These are phyloP conservation scores for Oryzias curvinotus DNA, from an alignment of 2,113 vertebrate genomes.

Conservation along the genomic window DNA sequence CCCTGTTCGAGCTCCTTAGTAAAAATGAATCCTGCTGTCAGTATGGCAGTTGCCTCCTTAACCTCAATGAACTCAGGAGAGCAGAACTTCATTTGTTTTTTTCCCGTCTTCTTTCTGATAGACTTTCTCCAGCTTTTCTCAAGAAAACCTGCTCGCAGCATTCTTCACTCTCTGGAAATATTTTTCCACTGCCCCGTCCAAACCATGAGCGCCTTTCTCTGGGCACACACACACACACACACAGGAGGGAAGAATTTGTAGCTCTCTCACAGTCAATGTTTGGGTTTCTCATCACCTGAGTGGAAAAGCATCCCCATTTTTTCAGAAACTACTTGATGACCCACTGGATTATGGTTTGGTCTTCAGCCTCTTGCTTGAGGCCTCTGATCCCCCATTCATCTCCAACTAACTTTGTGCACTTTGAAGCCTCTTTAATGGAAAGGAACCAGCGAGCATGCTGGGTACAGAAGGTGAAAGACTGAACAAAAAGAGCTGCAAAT, in stretches of 20 bases:
- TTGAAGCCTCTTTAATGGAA: conserved; percentile 5
- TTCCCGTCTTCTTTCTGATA: conserved; percentile 24
- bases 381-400: conserved; percentile 1
- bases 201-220: conserved; percentile 73
- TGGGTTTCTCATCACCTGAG: conserved; percentile 20
- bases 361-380: not conserved
- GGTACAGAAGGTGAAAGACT: not conserved
- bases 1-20: not conserved
- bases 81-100: not conserved
- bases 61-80: conserved; percentile 3
- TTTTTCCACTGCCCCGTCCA: conserved; percentile 77
- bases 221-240: conserved; percentile 23
- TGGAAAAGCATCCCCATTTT: conserved; percentile 2
- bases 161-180: conserved; percentile 66
- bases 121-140: conserved; percentile 52
- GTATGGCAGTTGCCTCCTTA: conserved; percentile 21
- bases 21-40: conserved; percentile 23
- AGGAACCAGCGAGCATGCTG: not conserved
- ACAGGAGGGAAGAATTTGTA: conserved; percentile 22
- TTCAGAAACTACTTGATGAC: not conserved
- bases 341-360: not conserved
- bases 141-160: conserved; percentile 55
- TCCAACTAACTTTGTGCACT: not conserved
- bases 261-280: conserved; percentile 30
- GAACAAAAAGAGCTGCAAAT: not conserved